Base-by-base conservation (phyloP, 2,113 vertebrate species). In the Anguilla rostrata region DNA sequence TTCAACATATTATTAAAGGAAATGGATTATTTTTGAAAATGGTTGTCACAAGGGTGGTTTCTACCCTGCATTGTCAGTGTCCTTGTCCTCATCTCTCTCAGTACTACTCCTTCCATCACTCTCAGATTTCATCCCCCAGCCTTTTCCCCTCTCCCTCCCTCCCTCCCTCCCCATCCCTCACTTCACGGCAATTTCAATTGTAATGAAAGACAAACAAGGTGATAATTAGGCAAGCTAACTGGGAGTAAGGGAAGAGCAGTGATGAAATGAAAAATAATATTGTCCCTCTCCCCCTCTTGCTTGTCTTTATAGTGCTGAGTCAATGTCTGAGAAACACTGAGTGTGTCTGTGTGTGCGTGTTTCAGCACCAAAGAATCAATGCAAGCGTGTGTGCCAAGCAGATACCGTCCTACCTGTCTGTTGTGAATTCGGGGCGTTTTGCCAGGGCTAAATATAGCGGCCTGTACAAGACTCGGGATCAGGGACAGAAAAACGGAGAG, bases 221-320 rank as follows among this genome's bases (percentile, higher is more conserved):
- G 94, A 90, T 94, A 93, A 95, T 96, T 94, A 94, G 88, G 88
- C 41, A 83, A 86, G 85, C 91, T 91, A 87, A 91, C 85, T 91
- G 93, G 92, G 92, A 92, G 93, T 92, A 85, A 83, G 78, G 63
- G 81, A 75, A 82, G 88, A 90, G 86, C 88, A 82, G 80, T 78
- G n/a, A 71, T 95, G 95, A 95, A 94, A 91, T 94, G 88, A 94
- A 92, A 94, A 94, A 95, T 92, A 96, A 96, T 96, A 96, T 96
- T 96, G 91, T 95, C 93, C 86, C 89, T 91, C 83, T 34, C 85
- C 86, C 83, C 92, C 94, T 92, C 92, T 93, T 90, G 88, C 90
- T 56, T 39, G 29, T 87, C 75, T 87, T 79, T 87, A 85, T 88
- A 39, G 87, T 94, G 95, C 94, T 95, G 95, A 95, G 92, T 95